Percentiles rank a stretch among this genome's conserved stretches.
Conservation (phyloP, 2,888 invertebrate genomes). For the Sarcophaga subvicina region DNA sequence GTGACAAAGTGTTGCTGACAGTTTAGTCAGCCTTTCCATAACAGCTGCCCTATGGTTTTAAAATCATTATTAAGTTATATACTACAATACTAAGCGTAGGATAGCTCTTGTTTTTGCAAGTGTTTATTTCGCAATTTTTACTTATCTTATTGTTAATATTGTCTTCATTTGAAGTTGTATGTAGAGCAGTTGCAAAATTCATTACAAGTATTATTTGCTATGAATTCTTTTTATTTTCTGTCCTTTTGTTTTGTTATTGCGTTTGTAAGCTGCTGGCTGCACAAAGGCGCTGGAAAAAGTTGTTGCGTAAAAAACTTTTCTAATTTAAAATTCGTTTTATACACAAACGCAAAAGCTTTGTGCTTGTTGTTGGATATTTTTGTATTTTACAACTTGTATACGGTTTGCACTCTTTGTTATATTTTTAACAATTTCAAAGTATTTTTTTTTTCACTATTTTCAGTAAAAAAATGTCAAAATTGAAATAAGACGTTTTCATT, state of each 20-base stretch:
- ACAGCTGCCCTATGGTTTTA: constrained; percentile 59
- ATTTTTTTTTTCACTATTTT: neutral
- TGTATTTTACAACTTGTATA: constrained; percentile 14
- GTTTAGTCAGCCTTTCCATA: constrained; percentile 54
- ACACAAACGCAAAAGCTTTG: constrained; percentile 58
- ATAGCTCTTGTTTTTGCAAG: constrained; percentile 35
- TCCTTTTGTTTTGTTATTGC: constrained; percentile 59
- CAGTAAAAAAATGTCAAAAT: constrained; percentile 45
- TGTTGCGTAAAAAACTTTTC: constrained; percentile 63
- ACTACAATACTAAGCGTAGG: constrained; percentile 28
- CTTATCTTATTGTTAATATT: neutral
- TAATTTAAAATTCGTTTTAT: constrained; percentile 64
- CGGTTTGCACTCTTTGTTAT: constrained; percentile 31
- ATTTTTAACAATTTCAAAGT: constrained; percentile 39
- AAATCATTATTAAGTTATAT: constrained; percentile 58
- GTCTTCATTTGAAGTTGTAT: neutral
- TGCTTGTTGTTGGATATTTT: constrained; percentile 40
- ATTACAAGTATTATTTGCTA: constrained; percentile 39
- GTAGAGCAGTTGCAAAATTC: constrained; percentile 7
- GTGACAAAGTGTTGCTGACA: constrained; percentile 12
- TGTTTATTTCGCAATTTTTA: neutral
- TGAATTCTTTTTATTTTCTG: constrained; percentile 59
- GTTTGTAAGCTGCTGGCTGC: constrained; percentile 37
- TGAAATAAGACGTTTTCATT: constrained; percentile 15
- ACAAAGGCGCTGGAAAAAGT: constrained; percentile 48